phyloP scores from a whole-genome alignment of 2,888 invertebrate species.

The Brenthis daphne region DNA sequence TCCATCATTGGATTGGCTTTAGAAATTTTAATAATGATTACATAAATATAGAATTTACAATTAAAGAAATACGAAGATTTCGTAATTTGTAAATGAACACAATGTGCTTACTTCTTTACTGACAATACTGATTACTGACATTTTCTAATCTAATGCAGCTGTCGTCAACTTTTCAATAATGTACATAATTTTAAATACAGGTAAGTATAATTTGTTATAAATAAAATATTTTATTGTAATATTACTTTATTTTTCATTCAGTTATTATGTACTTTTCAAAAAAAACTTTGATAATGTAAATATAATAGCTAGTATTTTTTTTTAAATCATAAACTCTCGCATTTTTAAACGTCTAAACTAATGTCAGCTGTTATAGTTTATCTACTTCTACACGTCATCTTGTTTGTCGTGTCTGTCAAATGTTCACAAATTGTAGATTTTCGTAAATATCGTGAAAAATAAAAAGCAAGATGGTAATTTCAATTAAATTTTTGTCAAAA shows the following conservation, averaged over 20 bases:
- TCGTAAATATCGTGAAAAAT: slow-evolving; percentile 26
- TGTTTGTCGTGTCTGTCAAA: slow-evolving; percentile 51
- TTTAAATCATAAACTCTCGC: no score
- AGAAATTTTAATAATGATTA: slow-evolving; percentile 21
- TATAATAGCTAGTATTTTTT: no score
- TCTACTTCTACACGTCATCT: slow-evolving; percentile 64
- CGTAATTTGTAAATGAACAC: slow-evolving; percentile 49
- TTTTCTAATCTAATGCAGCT: slow-evolving; percentile 27
- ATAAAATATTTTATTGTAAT: not conserved
- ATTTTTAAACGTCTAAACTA: no score
- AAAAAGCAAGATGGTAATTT: slow-evolving; percentile 60
- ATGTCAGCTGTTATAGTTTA: not conserved
- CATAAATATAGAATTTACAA: slow-evolving; percentile 39
- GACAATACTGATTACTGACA: slow-evolving; percentile 60
- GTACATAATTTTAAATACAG: no score
- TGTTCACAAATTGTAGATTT: slow-evolving; percentile 33
- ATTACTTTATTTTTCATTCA: not conserved
- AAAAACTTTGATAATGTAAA: no score
- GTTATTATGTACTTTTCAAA: not conserved
- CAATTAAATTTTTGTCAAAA: not conserved
- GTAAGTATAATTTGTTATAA: no score
- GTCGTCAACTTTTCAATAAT: slow-evolving; percentile 19
- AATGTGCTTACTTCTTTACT: slow-evolving; percentile 54
- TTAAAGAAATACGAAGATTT: slow-evolving; percentile 36
- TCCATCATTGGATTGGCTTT: slow-evolving; percentile 52